Conservation (phyloP, 2,888 invertebrate species). For the Tenthredo livida region DNA sequence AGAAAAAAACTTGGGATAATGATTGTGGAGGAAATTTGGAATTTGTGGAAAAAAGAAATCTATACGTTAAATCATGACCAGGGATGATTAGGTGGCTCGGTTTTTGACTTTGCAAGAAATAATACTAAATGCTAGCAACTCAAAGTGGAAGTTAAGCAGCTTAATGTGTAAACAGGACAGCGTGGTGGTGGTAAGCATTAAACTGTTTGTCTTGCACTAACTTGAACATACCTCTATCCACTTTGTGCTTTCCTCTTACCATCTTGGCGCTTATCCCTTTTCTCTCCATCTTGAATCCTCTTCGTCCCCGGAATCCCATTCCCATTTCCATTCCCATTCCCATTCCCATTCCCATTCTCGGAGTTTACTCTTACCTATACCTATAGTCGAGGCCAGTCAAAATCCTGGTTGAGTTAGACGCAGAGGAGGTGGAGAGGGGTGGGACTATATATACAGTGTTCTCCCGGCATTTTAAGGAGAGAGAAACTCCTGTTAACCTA, state of each 20-base stretch:
- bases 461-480: not conserved
- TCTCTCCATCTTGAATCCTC: conserved; percentile 28
- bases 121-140: conserved; percentile 13
- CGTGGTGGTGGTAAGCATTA: conserved; percentile 38
- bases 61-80: not conserved
- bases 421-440: not conserved
- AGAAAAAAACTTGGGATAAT: not conserved
- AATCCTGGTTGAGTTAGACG: not conserved
- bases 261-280: conserved; percentile 25
- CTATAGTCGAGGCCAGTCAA: conserved; percentile 22
- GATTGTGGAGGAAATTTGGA: not conserved
- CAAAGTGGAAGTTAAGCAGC: conserved; percentile 34
- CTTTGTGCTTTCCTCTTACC: conserved; percentile 15
- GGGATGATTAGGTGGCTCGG: not conserved
- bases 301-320: not conserved
- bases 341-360: not conserved
- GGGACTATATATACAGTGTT: not conserved
- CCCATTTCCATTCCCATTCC: not conserved
- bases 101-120: not conserved
- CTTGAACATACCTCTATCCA: conserved; percentile 43
- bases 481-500: conserved; percentile 45
- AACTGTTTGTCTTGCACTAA: conserved; percentile 50
- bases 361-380: not conserved
- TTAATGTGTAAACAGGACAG: conserved; percentile 40
- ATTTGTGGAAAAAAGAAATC: not conserved